These are phyloP conservation scores for Sycophila sp. DNA, from an alignment of 1,140 invertebrate species.

Conservation along the genomic window DNA sequence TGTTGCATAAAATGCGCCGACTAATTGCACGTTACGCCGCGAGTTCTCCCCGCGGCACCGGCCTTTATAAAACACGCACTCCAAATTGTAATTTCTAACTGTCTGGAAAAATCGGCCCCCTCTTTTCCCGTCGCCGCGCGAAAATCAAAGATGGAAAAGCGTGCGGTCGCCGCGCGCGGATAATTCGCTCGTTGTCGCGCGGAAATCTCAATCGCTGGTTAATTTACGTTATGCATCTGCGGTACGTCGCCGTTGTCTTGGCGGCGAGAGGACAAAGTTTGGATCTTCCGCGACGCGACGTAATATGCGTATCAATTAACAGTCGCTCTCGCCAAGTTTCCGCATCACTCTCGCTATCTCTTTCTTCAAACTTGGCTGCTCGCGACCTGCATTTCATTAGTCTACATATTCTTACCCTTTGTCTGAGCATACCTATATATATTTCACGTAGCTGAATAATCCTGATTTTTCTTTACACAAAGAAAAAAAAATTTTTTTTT, in stretches of 20 bases:
- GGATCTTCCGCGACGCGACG: not conserved
- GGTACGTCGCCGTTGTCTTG: not conserved
- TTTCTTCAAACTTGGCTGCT: not conserved
- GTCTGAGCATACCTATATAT: not conserved
- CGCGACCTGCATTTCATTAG: too few relatives aligned
- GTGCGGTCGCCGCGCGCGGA: not conserved
- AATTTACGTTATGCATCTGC: conserved; percentile 5
- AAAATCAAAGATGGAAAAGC: not conserved
- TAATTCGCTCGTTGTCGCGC: conserved; percentile 18
- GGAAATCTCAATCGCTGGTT: conserved; percentile 2
- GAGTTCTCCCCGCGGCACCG: not conserved
- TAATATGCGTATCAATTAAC: conserved; percentile 45
- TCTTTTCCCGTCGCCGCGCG: not conserved
- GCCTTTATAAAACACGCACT: not conserved
- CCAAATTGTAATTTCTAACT: conserved; percentile 27
- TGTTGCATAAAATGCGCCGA: conserved; percentile 12
- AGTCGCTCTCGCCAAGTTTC: conserved; percentile 19
- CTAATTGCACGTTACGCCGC: conserved; percentile 22
- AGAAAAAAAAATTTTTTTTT: too few relatives aligned
- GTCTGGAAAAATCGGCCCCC: not conserved
- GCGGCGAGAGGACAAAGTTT: conserved; percentile 4
- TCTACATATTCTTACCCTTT: too few relatives aligned
- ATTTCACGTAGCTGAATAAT: not conserved
- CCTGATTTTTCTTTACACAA: too few relatives aligned
- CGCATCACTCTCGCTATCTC: not conserved